These are phyloP conservation scores for Cantharis rufa DNA, from an alignment of 2,888 invertebrate species.

Conservation along the genomic window DNA sequence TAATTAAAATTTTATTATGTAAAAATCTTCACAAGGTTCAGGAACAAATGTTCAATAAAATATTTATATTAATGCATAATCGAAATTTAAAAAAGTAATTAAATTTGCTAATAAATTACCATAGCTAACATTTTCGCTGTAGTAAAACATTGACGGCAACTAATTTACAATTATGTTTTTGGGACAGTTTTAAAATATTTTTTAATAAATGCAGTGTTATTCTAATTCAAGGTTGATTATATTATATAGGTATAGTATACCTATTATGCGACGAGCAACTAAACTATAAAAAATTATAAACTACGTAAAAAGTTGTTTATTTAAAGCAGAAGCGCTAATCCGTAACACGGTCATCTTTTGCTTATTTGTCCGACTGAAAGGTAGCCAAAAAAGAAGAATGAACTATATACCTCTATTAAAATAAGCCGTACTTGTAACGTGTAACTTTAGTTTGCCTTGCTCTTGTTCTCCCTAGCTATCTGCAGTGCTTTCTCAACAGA, in stretches of 20 bases:
- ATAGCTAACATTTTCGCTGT: background rate
- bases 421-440: no score
- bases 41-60: conserved; percentile 11
- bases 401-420: no score
- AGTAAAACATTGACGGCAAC: background rate
- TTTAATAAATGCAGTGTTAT: background rate
- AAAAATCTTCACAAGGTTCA: conserved; percentile 8
- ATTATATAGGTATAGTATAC: no score
- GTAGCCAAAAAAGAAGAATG: no score
- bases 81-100: background rate
- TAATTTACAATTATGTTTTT: background rate
- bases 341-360: no score
- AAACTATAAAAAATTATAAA: background rate
- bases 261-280: no score
- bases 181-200: background rate
- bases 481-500: no score
- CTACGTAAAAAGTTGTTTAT: background rate
- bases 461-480: no score
- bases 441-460: no score
- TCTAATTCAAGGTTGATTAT: background rate
- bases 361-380: no score
- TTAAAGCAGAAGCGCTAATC: no score
- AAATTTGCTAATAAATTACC: background rate
- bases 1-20: conserved; percentile 12
- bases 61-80: background rate